Percentiles rank a stretch among this genome's conserved stretches.
These are phyloP conservation scores for Sebastes cheni DNA, from an alignment of 2,797 vertebrate species.

Conservation along the genomic window DNA sequence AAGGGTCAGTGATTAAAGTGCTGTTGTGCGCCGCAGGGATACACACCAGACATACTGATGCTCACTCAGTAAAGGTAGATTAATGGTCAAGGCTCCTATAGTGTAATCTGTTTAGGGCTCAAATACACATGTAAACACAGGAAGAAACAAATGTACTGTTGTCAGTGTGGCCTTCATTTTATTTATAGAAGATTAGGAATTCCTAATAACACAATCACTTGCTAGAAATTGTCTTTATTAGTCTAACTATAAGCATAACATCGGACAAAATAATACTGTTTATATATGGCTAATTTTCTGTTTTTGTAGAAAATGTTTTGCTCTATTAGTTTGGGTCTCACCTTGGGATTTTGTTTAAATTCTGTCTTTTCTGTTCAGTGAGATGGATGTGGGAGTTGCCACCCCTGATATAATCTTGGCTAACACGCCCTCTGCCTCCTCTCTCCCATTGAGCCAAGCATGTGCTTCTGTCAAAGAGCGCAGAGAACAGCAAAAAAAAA, in stretches of 20 bases:
- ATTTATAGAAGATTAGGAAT: background rate
- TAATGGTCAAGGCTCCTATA: conserved; percentile 1
- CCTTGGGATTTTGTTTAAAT: conserved; percentile 21
- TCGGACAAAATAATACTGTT: background rate
- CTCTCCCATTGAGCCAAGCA: conserved; percentile 29
- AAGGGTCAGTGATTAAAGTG: conserved; percentile 39
- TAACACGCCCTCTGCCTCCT: conserved; percentile 42
- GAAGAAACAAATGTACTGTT: background rate
- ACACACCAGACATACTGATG: conserved; percentile 34
- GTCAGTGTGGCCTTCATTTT: background rate
- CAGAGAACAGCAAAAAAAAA: background rate
- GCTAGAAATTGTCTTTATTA: background rate
- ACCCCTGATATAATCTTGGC: conserved; percentile 41
- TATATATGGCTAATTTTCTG: background rate
- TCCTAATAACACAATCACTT: background rate
- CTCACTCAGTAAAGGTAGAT: background rate
- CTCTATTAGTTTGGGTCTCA: background rate
- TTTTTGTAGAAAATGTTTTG: background rate
- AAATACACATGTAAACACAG: background rate
- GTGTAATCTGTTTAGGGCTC: background rate
- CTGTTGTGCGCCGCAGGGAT: conserved; percentile 1
- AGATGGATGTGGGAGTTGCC: conserved; percentile 47
- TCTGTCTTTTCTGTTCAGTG: conserved; percentile 17
- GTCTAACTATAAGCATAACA: background rate
- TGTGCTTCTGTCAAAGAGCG: conserved; percentile 30